These are phyloP conservation scores for Chloromyia formosa DNA, from an alignment of 2,888 invertebrate genomes.

Conservation along the genomic window DNA sequence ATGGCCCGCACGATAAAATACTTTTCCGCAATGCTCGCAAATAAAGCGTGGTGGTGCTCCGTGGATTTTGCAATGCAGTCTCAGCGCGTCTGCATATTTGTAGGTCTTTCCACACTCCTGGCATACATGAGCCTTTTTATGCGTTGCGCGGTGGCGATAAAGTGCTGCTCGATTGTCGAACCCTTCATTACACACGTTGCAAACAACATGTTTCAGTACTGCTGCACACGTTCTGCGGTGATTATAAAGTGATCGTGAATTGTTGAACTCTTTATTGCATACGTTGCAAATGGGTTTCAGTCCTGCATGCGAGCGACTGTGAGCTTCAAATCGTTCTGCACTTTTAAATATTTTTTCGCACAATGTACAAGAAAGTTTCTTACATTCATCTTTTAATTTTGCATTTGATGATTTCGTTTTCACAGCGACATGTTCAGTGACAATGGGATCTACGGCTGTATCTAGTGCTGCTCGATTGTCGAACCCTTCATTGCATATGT, in stretches of 20 bases:
- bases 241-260: too few relatives aligned
- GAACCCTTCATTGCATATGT: too few relatives aligned
- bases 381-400: too few relatives aligned
- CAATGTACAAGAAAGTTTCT: slow-evolving; percentile 23
- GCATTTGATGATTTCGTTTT: too few relatives aligned
- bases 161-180: slow-evolving; percentile 65
- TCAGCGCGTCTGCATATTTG: slow-evolving; percentile 61
- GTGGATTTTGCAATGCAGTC: slow-evolving; percentile 65
- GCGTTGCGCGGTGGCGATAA: slow-evolving; percentile 59
- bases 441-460: too few relatives aligned
- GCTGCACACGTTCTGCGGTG: too few relatives aligned
- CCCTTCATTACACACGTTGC: slow-evolving; percentile 59
- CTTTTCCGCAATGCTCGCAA: slow-evolving; percentile 64
- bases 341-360: slow-evolving; percentile 44
- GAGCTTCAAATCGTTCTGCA: slow-evolving; percentile 45
- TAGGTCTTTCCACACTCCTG: slow-evolving; percentile 49
- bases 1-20: slow-evolving; percentile 56
- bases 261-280: too few relatives aligned
- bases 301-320: slow-evolving; percentile 47
- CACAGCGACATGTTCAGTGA: too few relatives aligned
- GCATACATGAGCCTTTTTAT: slow-evolving; percentile 47
- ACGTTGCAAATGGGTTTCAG: too few relatives aligned
- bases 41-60: slow-evolving; percentile 63
- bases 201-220: too few relatives aligned
- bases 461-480: too few relatives aligned